Percentiles rank a stretch among this genome's conserved stretches.
Conservation (phyloP, 2,888 invertebrate genomes). For the Acrobasis repandana region DNA sequence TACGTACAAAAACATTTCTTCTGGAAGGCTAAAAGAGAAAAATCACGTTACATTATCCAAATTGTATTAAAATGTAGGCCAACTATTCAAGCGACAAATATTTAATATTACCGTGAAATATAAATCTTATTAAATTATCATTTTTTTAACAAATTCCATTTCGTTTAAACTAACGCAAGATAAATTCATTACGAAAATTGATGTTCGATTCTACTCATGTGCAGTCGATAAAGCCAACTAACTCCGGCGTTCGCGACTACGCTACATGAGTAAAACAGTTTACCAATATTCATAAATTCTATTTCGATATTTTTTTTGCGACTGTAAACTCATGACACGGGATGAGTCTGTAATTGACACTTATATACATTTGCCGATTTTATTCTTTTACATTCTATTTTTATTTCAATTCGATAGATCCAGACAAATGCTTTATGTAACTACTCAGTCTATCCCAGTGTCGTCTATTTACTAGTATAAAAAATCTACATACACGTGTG, state of each 20-base stretch:
- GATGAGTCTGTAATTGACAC: no score
- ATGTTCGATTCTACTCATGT: no score
- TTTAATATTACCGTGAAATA: background rate
- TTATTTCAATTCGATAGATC: background rate
- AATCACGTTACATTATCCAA: background rate
- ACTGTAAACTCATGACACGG: no score
- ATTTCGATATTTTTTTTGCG: no score
- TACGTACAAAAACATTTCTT: background rate
- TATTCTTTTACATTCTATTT: background rate
- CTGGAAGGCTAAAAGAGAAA: background rate
- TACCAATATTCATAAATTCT: no score
- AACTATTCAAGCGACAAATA: constrained; percentile 1
- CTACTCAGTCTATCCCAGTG: constrained; percentile 15
- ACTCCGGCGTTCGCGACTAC: no score
- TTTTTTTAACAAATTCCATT: background rate
- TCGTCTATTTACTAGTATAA: background rate
- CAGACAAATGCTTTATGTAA: background rate
- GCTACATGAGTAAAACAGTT: no score
- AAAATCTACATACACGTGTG: background rate
- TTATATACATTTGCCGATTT: no score
- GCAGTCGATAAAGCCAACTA: no score
- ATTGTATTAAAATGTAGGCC: background rate
- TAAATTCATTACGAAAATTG: no score
- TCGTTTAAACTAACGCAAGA: background rate
- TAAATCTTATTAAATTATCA: background rate